Conservation (phyloP, 2,113 vertebrate genomes). For the Vombatus ursinus region DNA sequence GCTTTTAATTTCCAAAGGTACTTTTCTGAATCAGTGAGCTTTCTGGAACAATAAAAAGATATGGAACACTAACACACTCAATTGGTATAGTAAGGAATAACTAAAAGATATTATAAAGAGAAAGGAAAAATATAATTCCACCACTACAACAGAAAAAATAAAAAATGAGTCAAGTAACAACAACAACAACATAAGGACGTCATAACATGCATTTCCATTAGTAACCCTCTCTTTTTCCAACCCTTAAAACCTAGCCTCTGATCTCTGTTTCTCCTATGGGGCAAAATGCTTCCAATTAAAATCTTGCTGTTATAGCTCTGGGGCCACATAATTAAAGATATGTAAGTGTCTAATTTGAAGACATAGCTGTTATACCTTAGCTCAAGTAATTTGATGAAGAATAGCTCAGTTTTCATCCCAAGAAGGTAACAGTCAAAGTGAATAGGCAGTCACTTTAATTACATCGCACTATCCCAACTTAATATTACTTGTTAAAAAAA, state of each 20-base stretch:
- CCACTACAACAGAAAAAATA: conserved; percentile 40
- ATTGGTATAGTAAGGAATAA: neutral
- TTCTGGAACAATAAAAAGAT: neutral
- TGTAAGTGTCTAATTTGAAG: conserved; percentile 21
- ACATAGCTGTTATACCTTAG: neutral
- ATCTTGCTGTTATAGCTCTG: conserved; percentile 21
- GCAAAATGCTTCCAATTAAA: neutral
- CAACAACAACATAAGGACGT: conserved; percentile 15
- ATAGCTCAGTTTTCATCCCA: conserved; percentile 31
- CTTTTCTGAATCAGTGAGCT: conserved; percentile 11
- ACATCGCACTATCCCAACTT: conserved; percentile 9
- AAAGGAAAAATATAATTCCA: neutral
- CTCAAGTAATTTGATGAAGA: conserved; percentile 35
- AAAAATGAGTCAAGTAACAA: conserved; percentile 39
- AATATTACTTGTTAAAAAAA: conserved; percentile 19
- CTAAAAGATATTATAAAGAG: conserved; percentile 47
- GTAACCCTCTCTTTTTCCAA: neutral
- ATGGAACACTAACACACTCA: conserved; percentile 10
- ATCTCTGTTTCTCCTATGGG: neutral
- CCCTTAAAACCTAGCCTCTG: conserved; percentile 1
- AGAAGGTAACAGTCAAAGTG: conserved; percentile 19
- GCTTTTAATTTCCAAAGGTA: neutral
- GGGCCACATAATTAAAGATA: conserved; percentile 3
- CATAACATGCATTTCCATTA: neutral
- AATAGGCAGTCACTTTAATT: conserved; percentile 1